Percentiles rank a stretch among this genome's conserved stretches.
Conservation (phyloP, 2,113 vertebrate species). For the Xenopus tropicalis region UCB_Xtro_10.0 CM004443.2:154599001-154599500, state of each 20-base stretch:
- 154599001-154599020: not conserved
- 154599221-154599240: constrained; percentile 40
- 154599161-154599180: constrained; percentile 44
- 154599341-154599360: constrained; percentile 31
- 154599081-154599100: constrained; percentile 37
- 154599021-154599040: constrained; percentile 33
- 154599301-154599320: constrained; percentile 37
- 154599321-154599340: constrained; percentile 33
- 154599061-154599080: constrained; percentile 36
- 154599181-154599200: constrained; percentile 42
- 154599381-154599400: constrained; percentile 1
- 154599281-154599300: constrained; percentile 43
- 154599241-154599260: constrained; percentile 43
- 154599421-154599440: too few species aligned
- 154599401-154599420: not conserved
- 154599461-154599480: not conserved
- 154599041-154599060: constrained; percentile 39
- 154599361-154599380: constrained; percentile 35
- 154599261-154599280: constrained; percentile 42
- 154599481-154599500: not conserved
- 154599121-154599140: constrained; percentile 44
- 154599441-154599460: not conserved
- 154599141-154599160: constrained; percentile 40
- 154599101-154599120: constrained; percentile 31
- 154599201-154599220: constrained; percentile 42